Evolutionary conservation across 1,140 invertebrate species (phyloP).

Genomic region (Asbolus verrucosus): DNA sequence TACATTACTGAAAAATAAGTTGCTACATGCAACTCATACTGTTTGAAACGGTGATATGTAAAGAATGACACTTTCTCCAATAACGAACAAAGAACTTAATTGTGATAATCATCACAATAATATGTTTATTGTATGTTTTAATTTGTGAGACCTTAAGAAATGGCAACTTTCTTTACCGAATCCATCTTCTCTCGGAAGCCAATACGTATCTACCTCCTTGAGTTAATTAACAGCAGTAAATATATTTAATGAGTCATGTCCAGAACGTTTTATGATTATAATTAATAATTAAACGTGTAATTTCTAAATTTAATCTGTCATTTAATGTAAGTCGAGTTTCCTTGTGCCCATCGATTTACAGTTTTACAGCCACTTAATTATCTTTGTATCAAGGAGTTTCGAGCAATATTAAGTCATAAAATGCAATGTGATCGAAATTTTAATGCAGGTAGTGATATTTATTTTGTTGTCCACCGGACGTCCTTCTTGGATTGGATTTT

Average conservation of each 20-base stretch:
- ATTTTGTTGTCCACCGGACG: slow-evolving; percentile 26
- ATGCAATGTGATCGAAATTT: slow-evolving; percentile 34
- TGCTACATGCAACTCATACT: too few species aligned
- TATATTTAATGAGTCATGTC: background rate
- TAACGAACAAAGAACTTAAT: slow-evolving; percentile 13
- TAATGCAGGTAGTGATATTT: slow-evolving; percentile 38
- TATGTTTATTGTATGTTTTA: slow-evolving; percentile 6
- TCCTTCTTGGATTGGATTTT: slow-evolving; percentile 35
- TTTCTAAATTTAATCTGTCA: too few species aligned
- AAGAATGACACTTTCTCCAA: slow-evolving; percentile 35
- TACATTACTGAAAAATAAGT: too few species aligned
- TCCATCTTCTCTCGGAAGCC: background rate
- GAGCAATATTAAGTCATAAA: slow-evolving; percentile 35
- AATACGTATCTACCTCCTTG: too few species aligned
- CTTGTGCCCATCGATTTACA: slow-evolving; percentile 8
- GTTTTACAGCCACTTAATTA: slow-evolving; percentile 25
- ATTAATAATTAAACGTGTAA: too few species aligned
- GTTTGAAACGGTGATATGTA: slow-evolving; percentile 6
- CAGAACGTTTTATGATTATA: too few species aligned
- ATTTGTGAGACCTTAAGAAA: slow-evolving; percentile 21
- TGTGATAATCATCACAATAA: slow-evolving; percentile 25
- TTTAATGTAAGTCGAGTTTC: background rate
- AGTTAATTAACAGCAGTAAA: too few species aligned
- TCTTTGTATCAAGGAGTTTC: slow-evolving; percentile 21
- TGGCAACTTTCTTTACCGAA: slow-evolving; percentile 10